Evolutionary conservation across 1,140 invertebrate species (phyloP), one percentile per base, ranked within the genome.

Genomic region (Apis cerana): DNA sequence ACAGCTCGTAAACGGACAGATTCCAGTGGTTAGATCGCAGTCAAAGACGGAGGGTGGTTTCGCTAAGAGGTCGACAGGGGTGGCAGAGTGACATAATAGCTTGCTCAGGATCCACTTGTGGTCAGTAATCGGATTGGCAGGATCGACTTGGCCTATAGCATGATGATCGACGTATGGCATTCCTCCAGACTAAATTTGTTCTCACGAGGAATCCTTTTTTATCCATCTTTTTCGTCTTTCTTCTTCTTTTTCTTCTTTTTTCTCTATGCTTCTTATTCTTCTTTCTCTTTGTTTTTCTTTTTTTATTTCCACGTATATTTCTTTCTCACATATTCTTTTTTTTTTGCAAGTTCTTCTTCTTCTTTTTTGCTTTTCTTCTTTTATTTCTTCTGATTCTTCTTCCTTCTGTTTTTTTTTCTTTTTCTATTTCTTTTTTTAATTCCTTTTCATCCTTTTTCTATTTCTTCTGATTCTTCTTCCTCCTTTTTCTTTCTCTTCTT

Each of bases 91-190:
- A 86, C 82, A 76, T 86, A 86, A 88, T 77, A 84, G 81, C 81
- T 84, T 80, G 52, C 62, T 80, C 62, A 62, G 81, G 82, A 76
- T 80, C 81, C 72, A 80, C 76, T 87, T 80, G 80, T 58, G 84
- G 71, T 80, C 76, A 80, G 81, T 86, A 86, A 86, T 85, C 81
- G 71, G 74, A 86, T 77, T 74, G 74, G 27, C 43, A 59, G 74
- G 59, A 82, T 78, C 75, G 56, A 71, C 58, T 48, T 12, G 43
- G 50, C 21, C 19, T 10, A 27, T 15, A 54, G 13, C 27, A 23
- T 21, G 27, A 78, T 69, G 81, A 82, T 82, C 75, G 19, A 50
- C 54, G 64, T 58, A 61, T 52, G 62, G 13, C 2, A 0, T 33
- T 17, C 21, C 33, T 43, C 2, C n/a, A 12, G 23, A 7, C 2